phyloP scores from a whole-genome alignment of 2,888 invertebrate genomes.

The Caenorhabditis macrosperma region DNA sequence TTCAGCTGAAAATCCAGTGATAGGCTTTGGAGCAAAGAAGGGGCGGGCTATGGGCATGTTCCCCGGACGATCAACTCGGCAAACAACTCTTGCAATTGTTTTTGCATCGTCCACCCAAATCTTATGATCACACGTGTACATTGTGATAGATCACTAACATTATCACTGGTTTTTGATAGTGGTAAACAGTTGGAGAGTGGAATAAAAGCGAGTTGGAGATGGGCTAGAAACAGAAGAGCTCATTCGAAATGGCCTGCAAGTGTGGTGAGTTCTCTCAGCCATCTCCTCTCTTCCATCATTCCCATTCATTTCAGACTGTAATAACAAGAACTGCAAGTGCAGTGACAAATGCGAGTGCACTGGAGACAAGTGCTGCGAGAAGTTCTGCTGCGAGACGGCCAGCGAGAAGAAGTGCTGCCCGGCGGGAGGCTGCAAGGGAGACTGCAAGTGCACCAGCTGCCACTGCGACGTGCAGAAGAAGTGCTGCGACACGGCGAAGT shows the following conservation, averaged over 20 bases:
- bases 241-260: slow-evolving; percentile 41
- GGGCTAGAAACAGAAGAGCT: background rate
- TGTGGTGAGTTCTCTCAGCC: slow-evolving; percentile 28
- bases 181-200: slow-evolving; percentile 30
- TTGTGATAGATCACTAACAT: slow-evolving; percentile 33
- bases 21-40: too few species aligned
- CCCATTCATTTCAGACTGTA: slow-evolving; percentile 33
- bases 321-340: slow-evolving; percentile 53
- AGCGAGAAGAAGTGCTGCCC: slow-evolving; percentile 50
- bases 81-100: background rate
- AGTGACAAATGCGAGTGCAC: slow-evolving; percentile 51
- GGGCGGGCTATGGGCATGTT: too few species aligned
- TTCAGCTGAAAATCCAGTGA: too few species aligned
- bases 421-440: slow-evolving; percentile 45
- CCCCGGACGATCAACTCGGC: background rate
- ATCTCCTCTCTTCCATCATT: background rate
- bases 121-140: slow-evolving; percentile 39
- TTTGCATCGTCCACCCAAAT: background rate
- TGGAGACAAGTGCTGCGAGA: slow-evolving; percentile 48
- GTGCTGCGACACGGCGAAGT: slow-evolving; percentile 26
- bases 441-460: slow-evolving; percentile 44
- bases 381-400: slow-evolving; percentile 43
- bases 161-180: slow-evolving; percentile 21
- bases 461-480: slow-evolving; percentile 38
- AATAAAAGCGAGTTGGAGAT: slow-evolving; percentile 16